A percentile compares a stretch with the other conserved stretches of the same genome.
phyloP scores from a whole-genome alignment of 2,797 vertebrate species.

The Platalea minor region DNA sequence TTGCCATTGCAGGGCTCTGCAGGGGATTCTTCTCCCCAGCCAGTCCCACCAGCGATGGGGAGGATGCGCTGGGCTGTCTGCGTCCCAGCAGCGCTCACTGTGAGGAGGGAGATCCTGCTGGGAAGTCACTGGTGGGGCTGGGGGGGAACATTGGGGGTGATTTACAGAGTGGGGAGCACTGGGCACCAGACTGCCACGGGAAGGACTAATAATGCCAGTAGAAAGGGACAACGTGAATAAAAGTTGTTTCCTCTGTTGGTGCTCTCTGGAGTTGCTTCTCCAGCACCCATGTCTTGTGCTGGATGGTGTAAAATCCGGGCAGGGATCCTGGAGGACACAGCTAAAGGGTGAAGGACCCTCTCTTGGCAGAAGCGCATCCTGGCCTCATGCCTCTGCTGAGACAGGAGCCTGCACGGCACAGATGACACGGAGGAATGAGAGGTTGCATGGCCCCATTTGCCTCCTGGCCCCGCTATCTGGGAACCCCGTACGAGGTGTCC shows the following conservation, averaged over 20 bases:
- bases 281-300: neutral
- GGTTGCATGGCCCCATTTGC: rapidly evolving
- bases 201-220: neutral
- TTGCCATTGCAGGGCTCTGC: neutral
- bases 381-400: neutral
- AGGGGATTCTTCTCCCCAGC: too few species aligned
- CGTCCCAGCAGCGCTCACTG: neutral
- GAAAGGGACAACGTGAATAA: neutral
- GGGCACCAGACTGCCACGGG: neutral
- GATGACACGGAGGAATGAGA: rapidly evolving
- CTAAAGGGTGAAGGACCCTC: neutral
- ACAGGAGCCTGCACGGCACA: neutral
- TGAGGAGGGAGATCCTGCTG: neutral
- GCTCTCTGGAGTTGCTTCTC: neutral
- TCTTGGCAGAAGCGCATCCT: neutral
- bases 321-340: neutral
- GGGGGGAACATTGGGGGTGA: neutral
- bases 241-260: neutral
- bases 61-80: neutral
- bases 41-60: neutral
- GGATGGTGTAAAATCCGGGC: neutral
- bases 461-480: too few species aligned
- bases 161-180: neutral
- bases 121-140: neutral
- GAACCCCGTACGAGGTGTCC: neutral